Base-by-base conservation (phyloP, 2,888 invertebrate genomes). In the Cephalotes varians region DNA sequence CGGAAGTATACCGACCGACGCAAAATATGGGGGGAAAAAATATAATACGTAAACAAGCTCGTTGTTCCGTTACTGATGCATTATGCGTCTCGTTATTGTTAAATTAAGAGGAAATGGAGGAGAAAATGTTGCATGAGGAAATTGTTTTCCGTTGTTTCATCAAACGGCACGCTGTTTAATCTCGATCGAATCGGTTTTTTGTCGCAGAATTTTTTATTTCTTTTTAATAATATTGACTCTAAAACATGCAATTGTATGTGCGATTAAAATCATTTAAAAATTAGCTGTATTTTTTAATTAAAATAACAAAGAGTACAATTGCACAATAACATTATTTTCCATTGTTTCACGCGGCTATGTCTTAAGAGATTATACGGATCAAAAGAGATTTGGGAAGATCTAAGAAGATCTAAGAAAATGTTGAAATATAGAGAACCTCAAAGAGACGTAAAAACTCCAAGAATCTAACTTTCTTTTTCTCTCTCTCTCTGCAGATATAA, bases 31-130 rank as follows among this genome's bases (percentile, higher is more conserved):
- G 12, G 15, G 12, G 9, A 18, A 69, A 77, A 79, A 79, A 79
- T 79, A 34, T 56, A 71, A 47, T 69, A 79, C 44, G 34, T 56
- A 79, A 79, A 79, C 71, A 58, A 69, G 56, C 77, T 69, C 69
- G 77, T 79, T 79, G 77, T 79, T 79, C 25, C 77, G 34, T 58
- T 71, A 25, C 56, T 40, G 77, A 44, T 69, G 56, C 56, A 79
- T 71, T 71, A 71, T 79, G 56, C 44, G n/a, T 58, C 71, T 71
- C 77, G 77, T 79, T 77, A 77, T 77, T 77, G 77, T 77, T 58
- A 69, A 79, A 79, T 77, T 77, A 79, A 79, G 56, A 71, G 34
- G 71, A 34, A 44, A 34, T 15, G n/a, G 18, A 56, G 34, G 18
- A 77, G 31, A 69, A 69, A 69, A 21, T 18, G 40, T 65, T 73